Evolutionary conservation across 2,797 vertebrate species (phyloP).

Genomic region (Distichodus sexfasciatus): DNA sequence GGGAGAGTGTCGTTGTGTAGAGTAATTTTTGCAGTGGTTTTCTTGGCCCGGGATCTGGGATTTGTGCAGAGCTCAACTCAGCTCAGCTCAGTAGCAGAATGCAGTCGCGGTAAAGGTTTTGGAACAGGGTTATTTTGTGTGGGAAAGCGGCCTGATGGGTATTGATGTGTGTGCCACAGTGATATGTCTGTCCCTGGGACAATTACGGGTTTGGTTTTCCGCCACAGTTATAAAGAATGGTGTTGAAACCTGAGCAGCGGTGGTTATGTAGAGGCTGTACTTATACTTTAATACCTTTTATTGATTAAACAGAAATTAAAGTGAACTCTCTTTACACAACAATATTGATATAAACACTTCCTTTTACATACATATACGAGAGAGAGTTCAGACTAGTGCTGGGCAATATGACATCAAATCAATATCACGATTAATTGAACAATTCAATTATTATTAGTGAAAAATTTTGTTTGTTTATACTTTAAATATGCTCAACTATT

Average conservation of each 20-base stretch:
- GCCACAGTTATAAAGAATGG: conserved; percentile 27
- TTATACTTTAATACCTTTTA: conserved; percentile 9
- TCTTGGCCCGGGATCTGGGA: conserved; percentile 21
- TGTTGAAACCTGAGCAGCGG: conserved; percentile 61
- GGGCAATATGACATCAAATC: too few species aligned
- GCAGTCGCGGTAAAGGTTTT: conserved; percentile 47
- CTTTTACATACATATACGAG: too few species aligned
- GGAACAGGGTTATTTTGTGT: conserved; percentile 30
- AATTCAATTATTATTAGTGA: too few species aligned
- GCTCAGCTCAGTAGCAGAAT: conserved; percentile 34
- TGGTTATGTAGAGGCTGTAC: conserved; percentile 7
- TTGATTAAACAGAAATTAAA: neutral
- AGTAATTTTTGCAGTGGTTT: conserved; percentile 5
- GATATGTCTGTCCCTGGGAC: conserved; percentile 31
- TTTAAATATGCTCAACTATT: too few species aligned
- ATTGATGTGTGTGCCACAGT: conserved; percentile 56
- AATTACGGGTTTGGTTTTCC: conserved; percentile 43
- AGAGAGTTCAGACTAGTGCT: too few species aligned
- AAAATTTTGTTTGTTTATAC: too few species aligned
- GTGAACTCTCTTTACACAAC: too few species aligned
- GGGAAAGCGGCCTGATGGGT: conserved; percentile 40
- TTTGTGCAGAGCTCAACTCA: conserved; percentile 35
- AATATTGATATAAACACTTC: too few species aligned
- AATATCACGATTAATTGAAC: too few species aligned
- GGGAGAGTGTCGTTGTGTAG: neutral